These are phyloP conservation scores for Pseudomyrmex concolor DNA, from an alignment of 1,140 invertebrate species.

Conservation along the genomic window DNA sequence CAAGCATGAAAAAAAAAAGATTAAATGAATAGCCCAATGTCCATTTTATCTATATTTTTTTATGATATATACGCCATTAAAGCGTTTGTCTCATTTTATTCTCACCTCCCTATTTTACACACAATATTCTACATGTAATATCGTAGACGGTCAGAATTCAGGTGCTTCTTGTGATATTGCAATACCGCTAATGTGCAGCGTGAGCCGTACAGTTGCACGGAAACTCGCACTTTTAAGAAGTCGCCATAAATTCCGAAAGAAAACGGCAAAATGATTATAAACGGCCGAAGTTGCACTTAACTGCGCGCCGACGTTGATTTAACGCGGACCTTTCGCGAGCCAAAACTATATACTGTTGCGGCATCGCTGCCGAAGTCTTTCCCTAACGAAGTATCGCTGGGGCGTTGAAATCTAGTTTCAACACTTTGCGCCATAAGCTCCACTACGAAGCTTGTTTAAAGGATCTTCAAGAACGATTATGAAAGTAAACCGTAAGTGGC, in stretches of 20 bases:
- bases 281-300: conserved; percentile 71
- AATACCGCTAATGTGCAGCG: conserved; percentile 64
- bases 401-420: conserved; percentile 65
- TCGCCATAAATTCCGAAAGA: conserved; percentile 68
- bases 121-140: background rate
- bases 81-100: background rate
- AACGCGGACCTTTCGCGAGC: conserved; percentile 68
- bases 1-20: background rate
- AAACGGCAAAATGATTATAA: conserved; percentile 75
- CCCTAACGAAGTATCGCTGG: conserved; percentile 61
- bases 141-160: background rate
- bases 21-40: background rate
- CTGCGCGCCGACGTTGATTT: conserved; percentile 72
- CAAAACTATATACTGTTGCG: conserved; percentile 68
- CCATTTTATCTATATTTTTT: background rate
- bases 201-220: conserved; percentile 42
- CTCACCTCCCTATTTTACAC: no score
- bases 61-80: background rate
- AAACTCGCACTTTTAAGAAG: conserved; percentile 59
- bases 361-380: conserved; percentile 58
- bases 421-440: conserved; percentile 48
- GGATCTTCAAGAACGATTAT: conserved; percentile 57
- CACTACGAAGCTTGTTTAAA: conserved; percentile 61
- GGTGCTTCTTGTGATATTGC: conserved; percentile 63
- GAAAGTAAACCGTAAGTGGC: conserved; percentile 57